A percentile compares a stretch with the other conserved stretches of the same genome.
Conservation (phyloP, 2,113 vertebrate genomes). For the Progne subis region DNA sequence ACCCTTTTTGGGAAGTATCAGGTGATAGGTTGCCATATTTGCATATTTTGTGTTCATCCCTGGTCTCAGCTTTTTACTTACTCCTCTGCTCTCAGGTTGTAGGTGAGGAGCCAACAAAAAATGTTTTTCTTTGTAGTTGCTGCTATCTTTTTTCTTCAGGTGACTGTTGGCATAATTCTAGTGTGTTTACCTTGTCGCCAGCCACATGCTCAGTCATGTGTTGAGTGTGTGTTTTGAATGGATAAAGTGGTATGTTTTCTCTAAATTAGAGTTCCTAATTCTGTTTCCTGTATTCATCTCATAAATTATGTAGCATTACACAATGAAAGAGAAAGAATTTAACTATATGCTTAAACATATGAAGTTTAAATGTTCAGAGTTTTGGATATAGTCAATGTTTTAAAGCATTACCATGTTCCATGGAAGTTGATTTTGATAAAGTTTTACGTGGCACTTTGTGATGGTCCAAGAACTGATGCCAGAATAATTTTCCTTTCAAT, state of each 20-base stretch:
- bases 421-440: not conserved
- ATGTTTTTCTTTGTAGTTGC: not conserved
- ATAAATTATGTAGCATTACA: not conserved
- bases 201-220: not conserved
- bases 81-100: not conserved
- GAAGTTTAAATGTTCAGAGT: not conserved
- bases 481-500: not conserved
- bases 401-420: not conserved
- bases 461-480: not conserved
- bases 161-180: not conserved
- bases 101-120: not conserved
- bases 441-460: not conserved
- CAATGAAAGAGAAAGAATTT: not conserved
- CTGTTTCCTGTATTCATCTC: not conserved
- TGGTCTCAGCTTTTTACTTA: not conserved
- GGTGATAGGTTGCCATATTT: not conserved
- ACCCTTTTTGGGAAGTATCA: not conserved
- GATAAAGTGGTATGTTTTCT: not conserved
- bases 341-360: not conserved
- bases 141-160: not conserved
- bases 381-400: not conserved
- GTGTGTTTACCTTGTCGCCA: not conserved
- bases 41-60: not conserved
- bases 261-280: not conserved
- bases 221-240: not conserved